phyloP scores from a whole-genome alignment of 2,888 invertebrate genomes.

The Lasioglossum marginatum region DNA sequence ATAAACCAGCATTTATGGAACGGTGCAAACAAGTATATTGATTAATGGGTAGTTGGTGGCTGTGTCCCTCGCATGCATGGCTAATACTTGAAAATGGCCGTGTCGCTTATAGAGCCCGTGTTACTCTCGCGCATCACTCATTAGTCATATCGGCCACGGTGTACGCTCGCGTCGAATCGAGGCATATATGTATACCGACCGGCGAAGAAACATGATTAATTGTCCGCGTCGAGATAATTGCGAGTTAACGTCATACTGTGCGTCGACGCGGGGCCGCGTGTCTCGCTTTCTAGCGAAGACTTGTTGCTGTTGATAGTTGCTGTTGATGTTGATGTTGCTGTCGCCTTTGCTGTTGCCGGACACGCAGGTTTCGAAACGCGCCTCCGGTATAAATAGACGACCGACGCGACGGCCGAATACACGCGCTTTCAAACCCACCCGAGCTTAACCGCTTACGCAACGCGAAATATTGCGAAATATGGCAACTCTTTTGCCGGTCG shows the following conservation, averaged over 20 bases:
- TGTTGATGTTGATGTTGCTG: neutral
- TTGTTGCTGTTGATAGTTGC: constrained; percentile 24
- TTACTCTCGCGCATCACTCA: constrained; percentile 62
- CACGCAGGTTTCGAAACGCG: constrained; percentile 40
- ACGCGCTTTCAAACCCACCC: constrained; percentile 32
- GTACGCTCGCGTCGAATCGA: constrained; percentile 22
- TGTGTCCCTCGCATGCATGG: constrained; percentile 74
- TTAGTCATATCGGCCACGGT: constrained; percentile 37
- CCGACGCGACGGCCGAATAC: neutral
- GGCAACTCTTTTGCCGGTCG: neutral
- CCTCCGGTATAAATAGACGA: neutral
- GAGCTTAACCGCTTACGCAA: constrained; percentile 36
- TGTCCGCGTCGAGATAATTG: constrained; percentile 36
- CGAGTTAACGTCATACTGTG: constrained; percentile 32
- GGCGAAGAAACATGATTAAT: constrained; percentile 41
- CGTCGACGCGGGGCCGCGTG: constrained; percentile 29
- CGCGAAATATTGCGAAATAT: no score
- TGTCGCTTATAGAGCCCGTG: constrained; percentile 51
- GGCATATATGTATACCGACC: constrained; percentile 3
- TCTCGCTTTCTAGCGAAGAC: constrained; percentile 37
- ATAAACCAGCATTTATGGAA: constrained; percentile 78
- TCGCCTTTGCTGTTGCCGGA: neutral
- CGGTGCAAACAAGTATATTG: constrained; percentile 76
- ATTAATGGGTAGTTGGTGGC: constrained; percentile 70
- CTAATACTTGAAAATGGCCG: constrained; percentile 54